Evolutionary conservation across 1,140 invertebrate species (phyloP).

Genomic region (Eulimnadia texana): DNA sequence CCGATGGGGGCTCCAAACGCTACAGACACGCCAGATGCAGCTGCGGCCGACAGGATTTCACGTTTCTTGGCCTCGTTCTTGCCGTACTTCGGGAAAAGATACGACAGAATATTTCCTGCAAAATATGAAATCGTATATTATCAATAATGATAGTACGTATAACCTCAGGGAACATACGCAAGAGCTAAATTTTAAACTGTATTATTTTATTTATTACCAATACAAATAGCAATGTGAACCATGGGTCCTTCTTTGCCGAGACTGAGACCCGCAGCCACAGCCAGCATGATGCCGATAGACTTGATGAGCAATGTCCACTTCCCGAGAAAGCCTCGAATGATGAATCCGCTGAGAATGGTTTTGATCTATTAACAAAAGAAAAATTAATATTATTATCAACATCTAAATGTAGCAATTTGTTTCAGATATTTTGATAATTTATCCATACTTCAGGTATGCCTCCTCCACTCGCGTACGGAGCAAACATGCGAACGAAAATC

Average conservation of each 20-base stretch:
- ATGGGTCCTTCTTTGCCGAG: constrained; percentile 98
- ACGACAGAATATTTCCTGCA: constrained; percentile 82
- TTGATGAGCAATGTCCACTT: constrained; percentile 99
- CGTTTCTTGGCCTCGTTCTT: constrained; percentile 98
- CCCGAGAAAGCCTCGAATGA: constrained; percentile 94
- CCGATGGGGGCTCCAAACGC: constrained; percentile 98
- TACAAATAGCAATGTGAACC: constrained; percentile 86
- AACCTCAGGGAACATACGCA: not conserved
- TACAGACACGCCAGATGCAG: constrained; percentile 97
- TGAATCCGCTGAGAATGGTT: constrained; percentile 97
- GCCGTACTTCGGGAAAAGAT: constrained; percentile 98
- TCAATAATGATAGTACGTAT: not conserved
- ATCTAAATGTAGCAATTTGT: not conserved
- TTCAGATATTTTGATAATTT: not conserved
- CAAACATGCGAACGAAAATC: constrained; percentile 94
- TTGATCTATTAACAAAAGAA: constrained; percentile 49
- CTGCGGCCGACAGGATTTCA: constrained; percentile 95
- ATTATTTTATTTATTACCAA: no score
- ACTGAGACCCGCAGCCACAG: constrained; percentile 86
- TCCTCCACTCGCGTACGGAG: constrained; percentile 96
- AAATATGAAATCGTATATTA: not conserved
- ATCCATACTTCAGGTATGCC: constrained; percentile 85
- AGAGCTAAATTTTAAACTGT: no score
- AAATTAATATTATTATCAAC: not conserved
- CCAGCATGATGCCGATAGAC: constrained; percentile 78